Conservation (phyloP, 2,113 vertebrate genomes). For the Centropristis striata region DNA sequence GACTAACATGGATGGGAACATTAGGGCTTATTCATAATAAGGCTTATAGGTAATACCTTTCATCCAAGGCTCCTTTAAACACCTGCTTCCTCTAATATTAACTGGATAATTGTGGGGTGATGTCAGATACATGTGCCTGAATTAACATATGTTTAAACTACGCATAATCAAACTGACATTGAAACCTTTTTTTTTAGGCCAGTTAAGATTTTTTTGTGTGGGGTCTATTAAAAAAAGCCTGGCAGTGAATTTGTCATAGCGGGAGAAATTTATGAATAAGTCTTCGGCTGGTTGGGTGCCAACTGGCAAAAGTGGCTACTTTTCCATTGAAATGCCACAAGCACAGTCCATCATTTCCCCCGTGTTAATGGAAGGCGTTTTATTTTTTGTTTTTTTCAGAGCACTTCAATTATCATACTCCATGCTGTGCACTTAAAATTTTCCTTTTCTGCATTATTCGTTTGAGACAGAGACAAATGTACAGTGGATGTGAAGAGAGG, state of each 20-base stretch:
- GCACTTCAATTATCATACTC: conserved; percentile 46
- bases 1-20: conserved; percentile 62
- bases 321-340: conserved; percentile 39
- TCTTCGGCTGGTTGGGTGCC: conserved; percentile 49
- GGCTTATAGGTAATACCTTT: conserved; percentile 68
- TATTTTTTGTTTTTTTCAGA: conserved; percentile 8
- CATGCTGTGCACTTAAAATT: conserved; percentile 33
- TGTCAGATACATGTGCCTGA: conserved; percentile 42
- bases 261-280: conserved; percentile 38
- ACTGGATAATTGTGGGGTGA: conserved; percentile 51
- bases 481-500: conserved; percentile 6
- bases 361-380: conserved; percentile 39
- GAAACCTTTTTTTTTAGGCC: conserved; percentile 30
- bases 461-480: conserved; percentile 24
- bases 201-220: conserved; percentile 12
- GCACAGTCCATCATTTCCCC: conserved; percentile 40
- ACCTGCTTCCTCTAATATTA: conserved; percentile 62
- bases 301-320: conserved; percentile 49
- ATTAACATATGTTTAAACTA: conserved; percentile 63
- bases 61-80: conserved; percentile 59
- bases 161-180: conserved; percentile 54
- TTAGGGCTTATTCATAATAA: conserved; percentile 63
- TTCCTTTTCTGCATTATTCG: conserved; percentile 32
- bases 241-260: conserved; percentile 39
- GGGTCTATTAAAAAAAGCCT: conserved; percentile 40